Evolutionary conservation across 2,888 invertebrate species (phyloP).

Genomic region (Nudaria mundana): DNA sequence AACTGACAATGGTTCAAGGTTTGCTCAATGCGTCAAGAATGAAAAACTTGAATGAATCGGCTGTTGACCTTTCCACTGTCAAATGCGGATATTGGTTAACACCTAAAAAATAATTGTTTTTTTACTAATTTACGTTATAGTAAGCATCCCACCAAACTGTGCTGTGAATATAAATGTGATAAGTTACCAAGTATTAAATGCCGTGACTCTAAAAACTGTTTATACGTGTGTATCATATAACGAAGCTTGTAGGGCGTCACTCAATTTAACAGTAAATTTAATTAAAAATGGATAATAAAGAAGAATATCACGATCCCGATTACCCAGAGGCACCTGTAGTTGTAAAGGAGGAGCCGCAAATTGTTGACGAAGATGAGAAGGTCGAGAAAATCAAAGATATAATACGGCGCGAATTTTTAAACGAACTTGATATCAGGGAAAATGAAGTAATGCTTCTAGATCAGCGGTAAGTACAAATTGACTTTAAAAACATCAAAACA

Average conservation of each 20-base stretch:
- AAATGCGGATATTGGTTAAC: constrained; percentile 63
- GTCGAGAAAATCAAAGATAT: constrained; percentile 80
- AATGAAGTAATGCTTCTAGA: constrained; percentile 87
- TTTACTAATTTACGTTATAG: constrained; percentile 29
- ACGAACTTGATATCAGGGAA: constrained; percentile 85
- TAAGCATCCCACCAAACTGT: constrained; percentile 35
- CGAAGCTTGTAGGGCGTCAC: constrained; percentile 51
- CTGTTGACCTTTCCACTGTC: constrained; percentile 71
- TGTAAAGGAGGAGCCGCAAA: constrained; percentile 46
- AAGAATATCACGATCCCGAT: constrained; percentile 83
- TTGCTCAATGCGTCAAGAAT: constrained; percentile 24
- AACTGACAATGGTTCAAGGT: background rate
- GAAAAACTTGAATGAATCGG: constrained; percentile 51
- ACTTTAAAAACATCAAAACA: too few species aligned
- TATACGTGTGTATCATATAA: constrained; percentile 35
- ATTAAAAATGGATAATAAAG: constrained; percentile 60
- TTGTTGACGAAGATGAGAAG: constrained; percentile 60
- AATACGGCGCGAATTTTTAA: constrained; percentile 86
- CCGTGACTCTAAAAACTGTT: constrained; percentile 25
- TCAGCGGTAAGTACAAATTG: constrained; percentile 82
- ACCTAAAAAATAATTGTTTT: constrained; percentile 43
- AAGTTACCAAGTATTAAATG: constrained; percentile 40
- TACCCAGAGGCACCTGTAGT: constrained; percentile 61
- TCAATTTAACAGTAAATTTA: constrained; percentile 42
- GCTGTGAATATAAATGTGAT: constrained; percentile 48